Evolutionary conservation across 2,797 vertebrate species (phyloP).

Genomic region (Tolypeutes matacus): DNA sequence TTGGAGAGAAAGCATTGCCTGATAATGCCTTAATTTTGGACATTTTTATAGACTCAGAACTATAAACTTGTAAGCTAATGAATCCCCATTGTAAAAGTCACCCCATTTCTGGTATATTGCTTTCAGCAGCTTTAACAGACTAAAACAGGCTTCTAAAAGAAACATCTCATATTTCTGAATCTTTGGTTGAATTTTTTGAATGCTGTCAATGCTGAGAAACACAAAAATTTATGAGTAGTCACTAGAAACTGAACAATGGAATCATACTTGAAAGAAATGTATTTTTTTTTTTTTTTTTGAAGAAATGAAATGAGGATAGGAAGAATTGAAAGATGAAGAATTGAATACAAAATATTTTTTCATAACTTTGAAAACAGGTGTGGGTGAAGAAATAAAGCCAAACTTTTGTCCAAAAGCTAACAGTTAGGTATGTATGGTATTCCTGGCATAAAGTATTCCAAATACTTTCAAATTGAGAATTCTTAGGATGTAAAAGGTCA

Average conservation of each 20-base stretch:
- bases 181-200: conserved; percentile 6
- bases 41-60: no score
- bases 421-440: neutral
- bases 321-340: neutral
- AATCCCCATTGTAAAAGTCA: no score
- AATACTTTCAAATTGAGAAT: neutral
- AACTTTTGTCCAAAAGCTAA: neutral
- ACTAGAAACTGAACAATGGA: conserved; percentile 52
- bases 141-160: no score
- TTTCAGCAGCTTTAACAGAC: no score
- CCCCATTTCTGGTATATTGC: no score
- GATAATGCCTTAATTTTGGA: no score
- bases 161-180: neutral
- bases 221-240: conserved; percentile 30
- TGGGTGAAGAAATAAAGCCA: neutral
- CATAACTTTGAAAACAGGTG: neutral
- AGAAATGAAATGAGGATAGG: neutral
- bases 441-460: neutral
- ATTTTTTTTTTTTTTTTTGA: conserved; percentile 51
- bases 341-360: neutral
- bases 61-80: no score
- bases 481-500: neutral
- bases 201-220: neutral
- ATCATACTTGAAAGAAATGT: neutral
- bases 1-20: no score